These are phyloP conservation scores for Hydropotes inermis DNA, from an alignment of 2,113 vertebrate species.

Conservation along the genomic window DNA sequence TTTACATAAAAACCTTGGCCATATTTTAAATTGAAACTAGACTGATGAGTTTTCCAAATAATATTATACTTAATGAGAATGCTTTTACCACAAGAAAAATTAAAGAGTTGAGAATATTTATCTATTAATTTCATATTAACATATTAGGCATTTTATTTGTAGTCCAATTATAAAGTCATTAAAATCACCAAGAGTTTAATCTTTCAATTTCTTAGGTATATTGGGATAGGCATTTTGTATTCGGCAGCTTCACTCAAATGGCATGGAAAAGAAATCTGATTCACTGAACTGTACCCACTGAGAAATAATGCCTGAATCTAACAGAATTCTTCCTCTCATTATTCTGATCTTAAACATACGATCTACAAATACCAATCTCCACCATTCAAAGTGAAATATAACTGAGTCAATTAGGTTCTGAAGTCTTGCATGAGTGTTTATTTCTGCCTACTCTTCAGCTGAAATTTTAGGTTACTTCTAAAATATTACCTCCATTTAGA, in stretches of 20 bases:
- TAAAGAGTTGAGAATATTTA: not conserved
- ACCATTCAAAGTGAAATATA: not conserved
- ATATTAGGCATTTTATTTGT: not conserved
- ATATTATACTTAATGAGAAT: not conserved
- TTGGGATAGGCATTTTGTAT: not conserved
- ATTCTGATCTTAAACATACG: not conserved
- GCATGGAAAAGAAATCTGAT: not conserved
- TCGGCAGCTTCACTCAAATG: not conserved
- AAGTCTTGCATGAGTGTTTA: not conserved
- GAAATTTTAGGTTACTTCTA: constrained; percentile 43
- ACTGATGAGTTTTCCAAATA: not conserved
- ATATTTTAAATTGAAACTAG: not conserved
- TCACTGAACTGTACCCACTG: not conserved
- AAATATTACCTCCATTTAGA: constrained; percentile 52
- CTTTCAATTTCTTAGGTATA: not conserved
- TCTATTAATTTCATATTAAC: not conserved
- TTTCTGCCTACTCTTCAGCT: constrained; percentile 56
- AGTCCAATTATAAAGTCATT: not conserved
- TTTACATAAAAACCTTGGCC: not conserved
- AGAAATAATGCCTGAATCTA: not conserved
- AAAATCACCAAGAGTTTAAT: not conserved
- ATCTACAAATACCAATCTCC: not conserved
- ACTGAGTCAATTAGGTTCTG: not conserved
- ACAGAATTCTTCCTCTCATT: not conserved
- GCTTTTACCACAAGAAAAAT: not conserved